Conservation (phyloP, 2,797 vertebrate genomes). For the Pantherophis alleghaniensis region DNA sequence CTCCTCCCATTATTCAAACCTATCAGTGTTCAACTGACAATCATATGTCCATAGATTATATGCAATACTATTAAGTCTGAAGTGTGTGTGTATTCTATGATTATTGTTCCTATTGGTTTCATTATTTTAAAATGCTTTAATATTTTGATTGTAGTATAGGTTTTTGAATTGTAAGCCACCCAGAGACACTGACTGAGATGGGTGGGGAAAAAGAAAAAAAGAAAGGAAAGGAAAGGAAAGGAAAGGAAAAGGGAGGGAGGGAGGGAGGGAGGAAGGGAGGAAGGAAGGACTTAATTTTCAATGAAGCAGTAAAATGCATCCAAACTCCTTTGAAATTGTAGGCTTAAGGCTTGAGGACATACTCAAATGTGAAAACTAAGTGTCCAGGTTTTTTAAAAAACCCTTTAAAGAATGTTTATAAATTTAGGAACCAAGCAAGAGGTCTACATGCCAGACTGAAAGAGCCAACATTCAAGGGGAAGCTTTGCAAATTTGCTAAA, state of each 20-base stretch:
- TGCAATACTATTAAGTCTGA: background rate
- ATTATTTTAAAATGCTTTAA: background rate
- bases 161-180: background rate
- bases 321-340: background rate
- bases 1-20: background rate
- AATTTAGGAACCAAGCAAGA: background rate
- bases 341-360: background rate
- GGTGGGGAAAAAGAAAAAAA: background rate
- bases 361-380: background rate
- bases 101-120: background rate
- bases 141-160: background rate
- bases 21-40: background rate
- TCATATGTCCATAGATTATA: background rate
- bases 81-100: background rate
- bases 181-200: background rate
- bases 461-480: background rate
- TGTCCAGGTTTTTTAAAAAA: background rate
- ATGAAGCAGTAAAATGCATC: background rate
- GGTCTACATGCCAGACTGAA: background rate
- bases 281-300: background rate
- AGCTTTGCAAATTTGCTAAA: background rate
- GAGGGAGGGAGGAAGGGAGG: rapidly evolving
- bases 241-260: background rate
- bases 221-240: background rate
- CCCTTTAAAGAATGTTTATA: background rate